A percentile compares a stretch with the other conserved stretches of the same genome.
Conservation (phyloP, 2,797 vertebrate species). For the Phoxinus dragarum region DNA sequence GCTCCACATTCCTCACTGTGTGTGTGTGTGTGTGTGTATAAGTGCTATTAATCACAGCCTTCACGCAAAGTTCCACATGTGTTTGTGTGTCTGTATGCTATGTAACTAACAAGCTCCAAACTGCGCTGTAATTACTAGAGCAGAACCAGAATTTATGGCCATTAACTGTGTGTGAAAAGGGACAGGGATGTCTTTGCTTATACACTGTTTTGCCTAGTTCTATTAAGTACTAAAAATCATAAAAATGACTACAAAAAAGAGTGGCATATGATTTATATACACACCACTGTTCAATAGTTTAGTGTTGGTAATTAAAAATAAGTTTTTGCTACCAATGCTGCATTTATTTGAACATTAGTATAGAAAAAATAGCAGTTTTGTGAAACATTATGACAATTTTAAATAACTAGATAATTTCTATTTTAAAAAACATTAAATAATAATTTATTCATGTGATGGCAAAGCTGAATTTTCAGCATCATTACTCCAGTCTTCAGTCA, state of each 20-base stretch:
- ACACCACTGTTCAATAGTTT: neutral
- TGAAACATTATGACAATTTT: neutral
- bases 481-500: neutral
- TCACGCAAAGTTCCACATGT: conserved; percentile 22
- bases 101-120: conserved; percentile 19
- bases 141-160: conserved; percentile 5
- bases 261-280: neutral
- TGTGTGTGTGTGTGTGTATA: neutral
- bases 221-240: neutral
- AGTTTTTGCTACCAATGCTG: neutral
- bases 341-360: neutral
- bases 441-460: neutral
- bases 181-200: neutral
- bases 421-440: too few species aligned
- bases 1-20: conserved; percentile 19
- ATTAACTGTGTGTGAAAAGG: neutral
- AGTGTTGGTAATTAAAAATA: neutral
- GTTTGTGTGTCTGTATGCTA: conserved; percentile 26
- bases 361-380: neutral
- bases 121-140: conserved; percentile 33
- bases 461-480: neutral
- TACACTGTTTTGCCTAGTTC: neutral
- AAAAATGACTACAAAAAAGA: too few species aligned
- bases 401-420: neutral
- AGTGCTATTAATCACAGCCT: conserved; percentile 22